Percentiles rank a stretch among this genome's conserved stretches.
These are phyloP conservation scores for Mythimna lalbum DNA, from an alignment of 2,888 invertebrate genomes.

Conservation along the genomic window DNA sequence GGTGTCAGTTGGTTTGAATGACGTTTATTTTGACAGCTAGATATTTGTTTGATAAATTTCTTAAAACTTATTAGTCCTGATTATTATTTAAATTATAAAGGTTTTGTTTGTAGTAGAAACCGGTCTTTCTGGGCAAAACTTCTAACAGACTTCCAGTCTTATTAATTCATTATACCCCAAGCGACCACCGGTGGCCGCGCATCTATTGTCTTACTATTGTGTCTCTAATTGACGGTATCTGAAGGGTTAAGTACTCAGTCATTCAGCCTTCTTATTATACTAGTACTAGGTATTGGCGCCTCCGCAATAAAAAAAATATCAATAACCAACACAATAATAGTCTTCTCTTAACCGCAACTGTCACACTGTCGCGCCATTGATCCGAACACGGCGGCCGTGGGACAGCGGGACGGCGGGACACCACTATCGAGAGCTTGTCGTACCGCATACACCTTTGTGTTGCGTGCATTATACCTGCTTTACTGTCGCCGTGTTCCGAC, in stretches of 20 bases:
- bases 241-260: too few relatives aligned
- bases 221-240: too few relatives aligned
- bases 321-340: neutral
- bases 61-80: neutral
- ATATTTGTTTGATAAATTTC: slow-evolving; percentile 2
- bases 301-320: neutral
- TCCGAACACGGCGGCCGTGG: neutral
- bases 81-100: neutral
- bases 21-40: neutral
- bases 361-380: slow-evolving; percentile 16
- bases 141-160: too few relatives aligned
- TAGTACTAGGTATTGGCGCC: too few relatives aligned
- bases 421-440: slow-evolving; percentile 36
- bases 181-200: too few relatives aligned
- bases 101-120: neutral
- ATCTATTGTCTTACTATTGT: too few relatives aligned
- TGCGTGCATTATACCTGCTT: slow-evolving; percentile 35
- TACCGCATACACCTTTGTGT: slow-evolving; percentile 37
- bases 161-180: too few relatives aligned
- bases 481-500: slow-evolving; percentile 35
- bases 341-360: slow-evolving; percentile 2
- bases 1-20: slow-evolving; percentile 3
- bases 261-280: too few relatives aligned
- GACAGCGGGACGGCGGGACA: slow-evolving; percentile 8
- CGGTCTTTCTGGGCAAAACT: neutral